Evolutionary conservation across 2,797 vertebrate genomes (phyloP), one percentile per base, ranked within the genome.

Genomic region (Girardinus metallicus): DNA sequence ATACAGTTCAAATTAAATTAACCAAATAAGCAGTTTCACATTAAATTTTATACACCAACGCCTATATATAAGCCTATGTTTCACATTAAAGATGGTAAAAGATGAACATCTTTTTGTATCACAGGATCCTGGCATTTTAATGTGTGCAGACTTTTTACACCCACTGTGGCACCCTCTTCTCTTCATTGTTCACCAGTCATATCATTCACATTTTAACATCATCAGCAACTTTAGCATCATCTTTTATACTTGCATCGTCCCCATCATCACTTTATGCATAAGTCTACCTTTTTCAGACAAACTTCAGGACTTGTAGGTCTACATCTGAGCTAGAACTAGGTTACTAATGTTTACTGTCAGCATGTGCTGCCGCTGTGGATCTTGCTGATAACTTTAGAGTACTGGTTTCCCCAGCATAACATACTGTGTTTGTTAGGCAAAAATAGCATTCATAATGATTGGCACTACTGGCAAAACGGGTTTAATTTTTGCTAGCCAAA

Each of bases 371-470:
- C 85, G 85, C 83, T 90, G 91, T 92, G 88, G 89, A 91, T 91
- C 90, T 87, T 88, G 85, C 85, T 84, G 92, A 81, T 93, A 93
- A 93, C 87, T 90, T 94, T 89, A 89, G 86, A 90, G 96, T 95
- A 95, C 97, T 97, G 97, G 95, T 95, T 97, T 95, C 95, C 96
- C 97, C 96, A 97, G 92, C 96, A 16, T 92, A 96, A 92, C 90
- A 97, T 96, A 96, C 96, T 96, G 92, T 96, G 96, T 51, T 96
- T 96, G 92, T 96, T 97, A 97, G 97, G 97, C 97, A 95, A 95
- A 74, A 97, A 97, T 96, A 98, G 97, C 97, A 98, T 98, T 99
- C 97, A 97, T 97, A 96, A 97, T 97, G 97, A 97, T 98, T 97
- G 97, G 98, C 97, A 99, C 97, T 97, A 96, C 98, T 96, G 97